Conservation (phyloP, 1,140 invertebrate genomes). For the Leptinotarsa defecta region DNA sequence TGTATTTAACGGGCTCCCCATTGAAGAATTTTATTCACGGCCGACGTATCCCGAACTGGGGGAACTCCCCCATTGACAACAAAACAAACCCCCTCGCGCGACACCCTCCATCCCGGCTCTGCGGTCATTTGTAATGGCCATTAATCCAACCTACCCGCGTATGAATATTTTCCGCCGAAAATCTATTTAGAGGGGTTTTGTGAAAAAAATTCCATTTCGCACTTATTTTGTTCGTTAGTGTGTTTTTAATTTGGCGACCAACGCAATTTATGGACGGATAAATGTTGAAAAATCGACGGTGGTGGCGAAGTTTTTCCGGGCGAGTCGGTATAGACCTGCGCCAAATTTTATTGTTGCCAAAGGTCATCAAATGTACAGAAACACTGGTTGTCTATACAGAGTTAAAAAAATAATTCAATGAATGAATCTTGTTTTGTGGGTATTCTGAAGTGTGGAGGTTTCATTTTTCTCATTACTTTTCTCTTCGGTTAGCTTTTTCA, state of each 20-base stretch:
- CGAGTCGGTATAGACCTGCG: too few relatives aligned
- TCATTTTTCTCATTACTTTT: too few relatives aligned
- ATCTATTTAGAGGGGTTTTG: constrained; percentile 12
- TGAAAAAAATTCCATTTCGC: constrained; percentile 17
- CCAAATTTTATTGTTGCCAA: too few relatives aligned
- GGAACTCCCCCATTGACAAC: constrained; percentile 7
- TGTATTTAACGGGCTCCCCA: constrained; percentile 9
- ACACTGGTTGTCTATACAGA: too few relatives aligned
- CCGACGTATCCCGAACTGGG: not conserved
- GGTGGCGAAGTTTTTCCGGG: too few relatives aligned
- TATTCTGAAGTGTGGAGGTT: too few relatives aligned
- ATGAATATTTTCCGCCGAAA: constrained; percentile 22
- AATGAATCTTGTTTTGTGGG: too few relatives aligned
- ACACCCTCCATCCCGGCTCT: constrained; percentile 1
- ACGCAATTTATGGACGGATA: constrained; percentile 1
- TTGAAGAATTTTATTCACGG: constrained; percentile 23
- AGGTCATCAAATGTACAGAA: too few relatives aligned
- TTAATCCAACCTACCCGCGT: constrained; percentile 18
- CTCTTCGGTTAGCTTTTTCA: too few relatives aligned
- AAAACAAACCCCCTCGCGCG: not conserved
- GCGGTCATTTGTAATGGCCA: constrained; percentile 25
- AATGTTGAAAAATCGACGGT: not conserved
- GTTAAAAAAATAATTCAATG: too few relatives aligned
- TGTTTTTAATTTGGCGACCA: constrained; percentile 11
- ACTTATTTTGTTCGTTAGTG: constrained; percentile 14